A percentile compares a stretch with the other conserved stretches of the same genome.
Conservation (phyloP, 2,888 invertebrate species). For the Aplocera efformata region DNA sequence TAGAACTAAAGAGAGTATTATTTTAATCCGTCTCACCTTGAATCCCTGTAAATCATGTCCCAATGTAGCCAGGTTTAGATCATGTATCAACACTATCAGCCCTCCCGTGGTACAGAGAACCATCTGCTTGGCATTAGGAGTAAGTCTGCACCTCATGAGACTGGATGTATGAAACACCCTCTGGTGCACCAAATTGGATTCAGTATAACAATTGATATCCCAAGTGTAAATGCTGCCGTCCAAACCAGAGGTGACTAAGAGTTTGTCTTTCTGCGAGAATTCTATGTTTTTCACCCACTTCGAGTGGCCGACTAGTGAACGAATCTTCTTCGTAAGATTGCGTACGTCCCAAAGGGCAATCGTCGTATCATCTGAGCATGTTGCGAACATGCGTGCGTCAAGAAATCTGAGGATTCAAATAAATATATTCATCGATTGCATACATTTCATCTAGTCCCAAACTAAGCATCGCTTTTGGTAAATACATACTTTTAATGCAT, state of each 20-base stretch:
- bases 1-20: too few species aligned
- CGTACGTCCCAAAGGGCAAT: constrained; percentile 97
- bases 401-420: constrained; percentile 83
- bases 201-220: constrained; percentile 94
- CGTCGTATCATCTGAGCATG: constrained; percentile 96
- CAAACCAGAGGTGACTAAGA: constrained; percentile 94
- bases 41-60: constrained; percentile 91
- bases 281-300: constrained; percentile 99
- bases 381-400: constrained; percentile 92
- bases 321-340: constrained; percentile 87
- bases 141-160: constrained; percentile 92
- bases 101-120: constrained; percentile 95
- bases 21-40: constrained; percentile 86
- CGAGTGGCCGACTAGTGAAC: constrained; percentile 91
- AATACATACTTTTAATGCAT: too few species aligned
- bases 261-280: constrained; percentile 90
- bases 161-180: constrained; percentile 93
- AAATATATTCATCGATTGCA: too few species aligned
- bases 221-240: constrained; percentile 96
- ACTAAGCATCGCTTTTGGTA: not conserved
- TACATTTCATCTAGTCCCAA: too few species aligned
- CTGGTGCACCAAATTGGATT: constrained; percentile 87
- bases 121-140: constrained; percentile 92
- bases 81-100: constrained; percentile 93
- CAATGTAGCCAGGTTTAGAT: constrained; percentile 90